These are phyloP conservation scores for Dasyornis broadbenti DNA, from an alignment of 2,113 vertebrate species.

Conservation along the genomic window DNA sequence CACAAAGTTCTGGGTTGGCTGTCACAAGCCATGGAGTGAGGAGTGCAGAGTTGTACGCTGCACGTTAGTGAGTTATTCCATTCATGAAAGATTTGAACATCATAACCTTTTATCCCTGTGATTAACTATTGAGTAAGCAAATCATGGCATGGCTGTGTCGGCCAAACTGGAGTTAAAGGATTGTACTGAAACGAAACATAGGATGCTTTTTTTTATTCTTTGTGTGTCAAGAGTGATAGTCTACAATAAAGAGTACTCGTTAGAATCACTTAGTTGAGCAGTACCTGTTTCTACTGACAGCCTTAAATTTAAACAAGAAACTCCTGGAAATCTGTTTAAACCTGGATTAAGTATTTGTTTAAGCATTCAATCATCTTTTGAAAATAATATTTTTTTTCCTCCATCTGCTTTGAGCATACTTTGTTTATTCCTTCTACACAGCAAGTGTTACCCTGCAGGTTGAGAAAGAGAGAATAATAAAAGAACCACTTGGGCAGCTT, in stretches of 20 bases:
- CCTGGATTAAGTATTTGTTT: background rate
- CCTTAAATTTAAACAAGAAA: background rate
- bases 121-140: background rate
- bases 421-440: background rate
- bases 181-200: background rate
- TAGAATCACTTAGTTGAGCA: background rate
- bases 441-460: background rate
- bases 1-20: background rate
- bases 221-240: background rate
- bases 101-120: constrained; percentile 19
- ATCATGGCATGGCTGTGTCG: background rate
- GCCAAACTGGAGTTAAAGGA: background rate
- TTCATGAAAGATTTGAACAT: constrained; percentile 31
- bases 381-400: background rate
- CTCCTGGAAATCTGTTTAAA: background rate
- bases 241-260: background rate
- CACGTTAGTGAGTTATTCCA: background rate
- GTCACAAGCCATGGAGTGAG: background rate
- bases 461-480: background rate
- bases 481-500: background rate
- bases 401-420: background rate
- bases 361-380: background rate
- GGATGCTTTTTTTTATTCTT: background rate
- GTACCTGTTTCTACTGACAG: background rate
- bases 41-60: background rate